Percentiles rank a stretch among this genome's conserved stretches.
Conservation (phyloP, 1,140 invertebrate genomes). For the Thaumatotibia leucotreta region DNA sequence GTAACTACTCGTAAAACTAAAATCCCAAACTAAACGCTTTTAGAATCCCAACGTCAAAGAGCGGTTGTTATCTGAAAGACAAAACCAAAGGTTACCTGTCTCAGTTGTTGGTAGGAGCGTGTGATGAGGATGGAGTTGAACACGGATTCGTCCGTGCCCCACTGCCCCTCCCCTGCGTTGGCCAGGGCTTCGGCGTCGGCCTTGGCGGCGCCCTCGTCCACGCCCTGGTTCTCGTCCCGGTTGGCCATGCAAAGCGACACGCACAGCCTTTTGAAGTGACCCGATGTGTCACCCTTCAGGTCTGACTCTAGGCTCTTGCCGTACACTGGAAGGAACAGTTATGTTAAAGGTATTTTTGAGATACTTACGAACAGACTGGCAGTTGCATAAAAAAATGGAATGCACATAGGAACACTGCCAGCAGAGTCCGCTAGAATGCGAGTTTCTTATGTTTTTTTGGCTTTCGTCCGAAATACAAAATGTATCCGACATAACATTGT, state of each 20-base stretch:
- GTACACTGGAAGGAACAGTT: slow-evolving; percentile 81
- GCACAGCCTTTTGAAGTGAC: slow-evolving; percentile 92
- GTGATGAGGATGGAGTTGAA: slow-evolving; percentile 91
- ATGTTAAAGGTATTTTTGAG: no score
- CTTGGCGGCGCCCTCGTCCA: slow-evolving; percentile 81
- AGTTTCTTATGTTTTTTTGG: no score
- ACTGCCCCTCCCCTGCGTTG: slow-evolving; percentile 86
- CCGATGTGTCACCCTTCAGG: slow-evolving; percentile 94
- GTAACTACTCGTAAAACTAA: no score
- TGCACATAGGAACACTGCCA: neutral
- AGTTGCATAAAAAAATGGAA: no score
- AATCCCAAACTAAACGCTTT: no score
- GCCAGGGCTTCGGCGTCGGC: slow-evolving; percentile 84
- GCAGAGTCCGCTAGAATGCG: no score
- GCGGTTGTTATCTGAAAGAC: neutral
- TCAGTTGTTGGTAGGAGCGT: slow-evolving; percentile 88
- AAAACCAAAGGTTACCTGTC: slow-evolving; percentile 65
- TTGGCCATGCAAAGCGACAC: slow-evolving; percentile 90
- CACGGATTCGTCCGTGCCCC: slow-evolving; percentile 91
- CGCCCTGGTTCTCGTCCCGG: slow-evolving; percentile 86
- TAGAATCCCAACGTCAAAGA: no score
- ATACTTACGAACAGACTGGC: no score
- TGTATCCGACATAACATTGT: no score
- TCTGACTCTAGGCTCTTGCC: slow-evolving; percentile 90
- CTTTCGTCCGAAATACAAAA: no score